These are phyloP conservation scores for Lysandra coridon DNA, from an alignment of 2,888 invertebrate genomes.

Conservation along the genomic window DNA sequence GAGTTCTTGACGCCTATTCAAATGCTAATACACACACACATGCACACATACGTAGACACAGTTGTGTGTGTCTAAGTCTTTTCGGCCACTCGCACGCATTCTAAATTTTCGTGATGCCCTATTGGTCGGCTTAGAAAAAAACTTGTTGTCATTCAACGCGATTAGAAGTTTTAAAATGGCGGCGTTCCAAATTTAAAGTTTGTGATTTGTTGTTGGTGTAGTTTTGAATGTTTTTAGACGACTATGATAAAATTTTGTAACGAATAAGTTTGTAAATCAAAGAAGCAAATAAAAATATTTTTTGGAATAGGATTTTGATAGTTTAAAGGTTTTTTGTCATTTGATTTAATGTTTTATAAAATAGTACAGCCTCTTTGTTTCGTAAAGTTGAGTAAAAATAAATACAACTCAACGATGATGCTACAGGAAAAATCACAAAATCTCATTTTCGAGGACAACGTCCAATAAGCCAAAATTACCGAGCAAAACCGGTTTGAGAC, in stretches of 20 bases:
- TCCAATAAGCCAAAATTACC: conserved; percentile 20
- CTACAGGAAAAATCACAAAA: conserved; percentile 20
- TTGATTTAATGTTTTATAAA: not conserved
- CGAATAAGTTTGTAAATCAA: not conserved
- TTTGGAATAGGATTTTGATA: too few relatives aligned
- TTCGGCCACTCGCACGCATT: conserved; percentile 62
- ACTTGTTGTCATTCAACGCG: conserved; percentile 25
- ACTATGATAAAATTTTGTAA: not conserved
- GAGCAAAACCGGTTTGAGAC: conserved; percentile 12
- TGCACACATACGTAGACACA: conserved; percentile 35
- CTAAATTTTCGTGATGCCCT: conserved; percentile 37
- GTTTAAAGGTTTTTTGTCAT: too few relatives aligned
- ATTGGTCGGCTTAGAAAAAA: conserved; percentile 37
- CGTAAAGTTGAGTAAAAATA: not conserved
- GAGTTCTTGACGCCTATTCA: conserved; percentile 61
- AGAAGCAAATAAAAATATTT: too few relatives aligned
- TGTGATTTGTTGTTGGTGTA: not conserved
- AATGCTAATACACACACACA: conserved; percentile 61
- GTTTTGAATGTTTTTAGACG: not conserved
- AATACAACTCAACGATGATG: not conserved
- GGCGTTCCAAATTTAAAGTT: conserved; percentile 12
- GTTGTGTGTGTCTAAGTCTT: conserved; percentile 65
- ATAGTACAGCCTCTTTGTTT: not conserved
- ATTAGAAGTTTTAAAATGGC: conserved; percentile 28
- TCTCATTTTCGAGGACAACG: not conserved